A percentile compares a stretch with the other conserved stretches of the same genome.
Evolutionary conservation across 2,113 vertebrate genomes (phyloP).

Genomic region (Pelodiscus sinensis): DNA sequence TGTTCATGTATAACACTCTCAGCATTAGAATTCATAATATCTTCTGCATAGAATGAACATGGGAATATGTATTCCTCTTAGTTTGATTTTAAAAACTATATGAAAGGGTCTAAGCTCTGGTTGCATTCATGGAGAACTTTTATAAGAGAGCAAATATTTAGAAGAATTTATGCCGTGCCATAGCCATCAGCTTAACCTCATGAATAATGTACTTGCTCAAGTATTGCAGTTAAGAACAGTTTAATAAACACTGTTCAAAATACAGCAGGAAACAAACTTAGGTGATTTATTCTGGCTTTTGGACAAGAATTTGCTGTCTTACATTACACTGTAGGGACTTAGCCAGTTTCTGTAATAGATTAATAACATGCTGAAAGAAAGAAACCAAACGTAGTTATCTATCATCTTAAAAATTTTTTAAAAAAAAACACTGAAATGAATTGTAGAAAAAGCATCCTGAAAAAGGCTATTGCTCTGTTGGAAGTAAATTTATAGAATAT

Average conservation of each 20-base stretch:
- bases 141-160: neutral
- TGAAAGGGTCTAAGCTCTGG: neutral
- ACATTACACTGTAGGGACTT: neutral
- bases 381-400: neutral
- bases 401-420: fast-evolving
- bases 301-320: neutral
- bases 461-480: neutral
- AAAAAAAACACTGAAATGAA: neutral
- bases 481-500: too few species aligned
- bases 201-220: neutral
- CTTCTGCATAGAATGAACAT: neutral
- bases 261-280: neutral
- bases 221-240: neutral
- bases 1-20: neutral
- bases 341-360: neutral
- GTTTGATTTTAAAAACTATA: neutral
- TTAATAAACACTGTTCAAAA: neutral
- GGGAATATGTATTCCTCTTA: neutral
- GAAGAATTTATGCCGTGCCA: neutral
- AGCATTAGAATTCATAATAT: neutral
- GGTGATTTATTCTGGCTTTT: neutral
- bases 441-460: neutral
- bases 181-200: neutral
- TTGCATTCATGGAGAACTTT: neutral
- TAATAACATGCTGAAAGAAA: neutral